Evolutionary conservation across 1,140 invertebrate genomes (phyloP).

Genomic region (Anagrus nilaparvatae): DNA sequence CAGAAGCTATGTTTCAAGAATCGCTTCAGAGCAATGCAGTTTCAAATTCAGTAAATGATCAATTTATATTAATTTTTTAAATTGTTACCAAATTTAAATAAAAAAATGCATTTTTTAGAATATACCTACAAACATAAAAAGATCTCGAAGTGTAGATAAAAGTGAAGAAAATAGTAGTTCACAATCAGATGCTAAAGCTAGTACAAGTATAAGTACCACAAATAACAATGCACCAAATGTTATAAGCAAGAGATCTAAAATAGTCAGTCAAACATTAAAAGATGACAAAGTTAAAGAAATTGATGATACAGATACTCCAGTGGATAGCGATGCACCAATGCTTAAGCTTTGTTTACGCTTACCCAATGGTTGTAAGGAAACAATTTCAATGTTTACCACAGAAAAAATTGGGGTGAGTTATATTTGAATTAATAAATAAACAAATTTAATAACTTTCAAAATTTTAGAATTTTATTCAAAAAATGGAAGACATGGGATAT

Average conservation of each 20-base stretch:
- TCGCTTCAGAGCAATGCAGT: conserved; percentile 12
- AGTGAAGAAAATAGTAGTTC: conserved; percentile 9
- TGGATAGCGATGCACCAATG: conserved; percentile 22
- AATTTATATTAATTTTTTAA: conserved; percentile 3
- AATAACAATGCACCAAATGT: conserved; percentile 21
- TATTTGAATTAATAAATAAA: neutral
- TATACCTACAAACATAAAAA: conserved; percentile 16
- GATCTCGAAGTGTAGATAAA: conserved; percentile 11
- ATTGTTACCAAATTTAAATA: neutral
- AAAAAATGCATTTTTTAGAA: conserved; percentile 10
- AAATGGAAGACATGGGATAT: conserved; percentile 37
- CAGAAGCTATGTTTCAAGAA: conserved; percentile 2
- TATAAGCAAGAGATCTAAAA: conserved; percentile 31
- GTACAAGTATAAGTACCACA: conserved; percentile 26
- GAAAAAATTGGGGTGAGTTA: conserved; percentile 32
- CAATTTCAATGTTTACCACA: conserved; percentile 31
- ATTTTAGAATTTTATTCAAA: conserved; percentile 34
- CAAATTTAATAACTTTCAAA: neutral
- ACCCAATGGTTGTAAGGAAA: conserved; percentile 37
- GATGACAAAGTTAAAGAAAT: conserved; percentile 20
- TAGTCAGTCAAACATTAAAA: conserved; percentile 29
- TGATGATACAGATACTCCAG: conserved; percentile 19
- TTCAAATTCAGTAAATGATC: conserved; percentile 15
- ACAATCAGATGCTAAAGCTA: conserved; percentile 20
- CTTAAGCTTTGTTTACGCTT: conserved; percentile 36